Conservation (phyloP, 2,113 vertebrate species). For the Stigmatopora nigra region DNA sequence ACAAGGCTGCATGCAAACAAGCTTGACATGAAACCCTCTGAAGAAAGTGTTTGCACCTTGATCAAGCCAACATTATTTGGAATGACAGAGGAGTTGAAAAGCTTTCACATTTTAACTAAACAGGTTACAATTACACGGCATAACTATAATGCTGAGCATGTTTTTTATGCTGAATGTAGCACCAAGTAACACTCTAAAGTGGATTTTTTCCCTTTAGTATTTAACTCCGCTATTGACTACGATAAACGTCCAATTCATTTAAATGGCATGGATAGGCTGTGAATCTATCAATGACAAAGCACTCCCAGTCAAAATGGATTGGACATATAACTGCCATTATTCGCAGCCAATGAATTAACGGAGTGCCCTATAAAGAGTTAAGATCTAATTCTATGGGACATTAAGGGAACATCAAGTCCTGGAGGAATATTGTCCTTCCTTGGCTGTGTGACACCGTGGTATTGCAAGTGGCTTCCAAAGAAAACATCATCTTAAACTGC, state of each 20-base stretch:
- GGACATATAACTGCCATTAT: no score
- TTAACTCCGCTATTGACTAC: no score
- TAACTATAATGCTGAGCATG: background rate
- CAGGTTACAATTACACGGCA: background rate
- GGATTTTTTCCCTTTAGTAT: no score
- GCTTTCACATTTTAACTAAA: background rate
- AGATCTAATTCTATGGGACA: conserved; percentile 19
- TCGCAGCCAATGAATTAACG: no score
- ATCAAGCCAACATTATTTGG: background rate
- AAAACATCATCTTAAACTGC: conserved; percentile 50
- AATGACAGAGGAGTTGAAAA: background rate
- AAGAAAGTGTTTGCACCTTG: background rate
- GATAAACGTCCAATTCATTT: no score
- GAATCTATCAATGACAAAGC: no score
- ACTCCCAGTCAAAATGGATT: no score
- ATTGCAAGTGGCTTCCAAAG: conserved; percentile 41
- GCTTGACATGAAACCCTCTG: background rate
- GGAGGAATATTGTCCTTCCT: conserved; percentile 48
- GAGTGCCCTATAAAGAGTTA: background rate
- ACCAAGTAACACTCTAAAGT: no score
- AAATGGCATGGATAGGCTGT: no score
- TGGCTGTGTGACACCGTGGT: conserved; percentile 40
- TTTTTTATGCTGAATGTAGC: background rate
- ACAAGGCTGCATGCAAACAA: conserved; percentile 11
- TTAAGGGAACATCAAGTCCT: conserved; percentile 21